These are phyloP conservation scores for Hippocampus zosterae DNA, from an alignment of 2,113 vertebrate species.

Conservation along the genomic window DNA sequence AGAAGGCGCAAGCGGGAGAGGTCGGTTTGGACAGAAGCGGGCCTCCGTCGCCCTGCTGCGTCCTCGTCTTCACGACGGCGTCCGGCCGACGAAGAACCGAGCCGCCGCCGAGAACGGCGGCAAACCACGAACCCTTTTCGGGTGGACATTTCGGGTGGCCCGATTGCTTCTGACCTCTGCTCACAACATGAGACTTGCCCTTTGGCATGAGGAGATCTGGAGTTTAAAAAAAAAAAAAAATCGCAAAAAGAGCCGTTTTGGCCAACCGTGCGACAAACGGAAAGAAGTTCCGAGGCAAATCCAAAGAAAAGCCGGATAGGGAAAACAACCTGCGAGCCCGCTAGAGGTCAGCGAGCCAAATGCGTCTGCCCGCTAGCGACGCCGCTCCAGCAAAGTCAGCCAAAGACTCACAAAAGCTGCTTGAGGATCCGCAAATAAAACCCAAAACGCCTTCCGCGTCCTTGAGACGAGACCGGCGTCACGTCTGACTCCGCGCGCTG, in stretches of 20 bases:
- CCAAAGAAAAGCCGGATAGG: conserved; percentile 1
- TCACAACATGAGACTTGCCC: conserved; percentile 34
- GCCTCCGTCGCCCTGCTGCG: conserved; percentile 1
- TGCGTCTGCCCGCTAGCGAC: conserved; percentile 14
- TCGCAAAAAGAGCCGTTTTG: not conserved
- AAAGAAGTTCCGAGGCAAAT: not conserved
- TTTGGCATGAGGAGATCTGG: conserved; percentile 50
- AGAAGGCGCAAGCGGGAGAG: conserved; percentile 71
- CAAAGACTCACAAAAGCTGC: not conserved
- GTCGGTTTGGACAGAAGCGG: conserved; percentile 44
- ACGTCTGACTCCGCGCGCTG: conserved; percentile 28
- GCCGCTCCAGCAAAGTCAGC: conserved; percentile 22
- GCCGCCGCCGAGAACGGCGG: conserved; percentile 21
- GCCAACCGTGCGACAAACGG: not conserved
- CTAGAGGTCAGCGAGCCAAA: conserved; percentile 50
- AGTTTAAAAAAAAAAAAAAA: not conserved
- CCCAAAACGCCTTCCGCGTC: conserved; percentile 25
- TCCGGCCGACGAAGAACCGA: conserved; percentile 44
- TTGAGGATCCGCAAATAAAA: conserved; percentile 12
- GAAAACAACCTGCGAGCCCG: not conserved
- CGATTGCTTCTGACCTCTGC: conserved; percentile 39
- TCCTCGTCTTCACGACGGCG: not conserved
- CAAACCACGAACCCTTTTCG: conserved; percentile 48
- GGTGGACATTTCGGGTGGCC: conserved; percentile 32
- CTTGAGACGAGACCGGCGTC: conserved; percentile 16